Percentiles rank a stretch among this genome's conserved stretches.
Evolutionary conservation across 1,140 invertebrate genomes (phyloP).

Genomic region (Apis florea): DNA sequence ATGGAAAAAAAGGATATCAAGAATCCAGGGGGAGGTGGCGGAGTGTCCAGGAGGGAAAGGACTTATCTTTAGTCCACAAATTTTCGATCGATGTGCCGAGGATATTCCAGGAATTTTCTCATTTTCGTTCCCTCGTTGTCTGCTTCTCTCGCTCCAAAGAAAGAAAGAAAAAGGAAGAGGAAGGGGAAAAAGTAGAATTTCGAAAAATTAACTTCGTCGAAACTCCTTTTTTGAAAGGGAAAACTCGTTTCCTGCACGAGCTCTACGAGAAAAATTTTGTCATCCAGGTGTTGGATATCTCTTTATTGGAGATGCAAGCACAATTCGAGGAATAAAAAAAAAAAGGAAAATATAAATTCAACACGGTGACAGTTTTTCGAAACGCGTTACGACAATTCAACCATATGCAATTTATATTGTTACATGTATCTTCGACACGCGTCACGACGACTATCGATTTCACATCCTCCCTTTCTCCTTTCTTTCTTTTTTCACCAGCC

Average conservation of each 20-base stretch:
- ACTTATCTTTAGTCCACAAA: constrained; percentile 33
- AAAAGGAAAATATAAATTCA: neutral
- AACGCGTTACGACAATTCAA: neutral
- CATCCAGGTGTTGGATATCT: too few relatives aligned
- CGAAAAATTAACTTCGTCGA: neutral
- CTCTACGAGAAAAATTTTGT: neutral
- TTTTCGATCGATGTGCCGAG: constrained; percentile 27
- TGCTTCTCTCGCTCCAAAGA: neutral
- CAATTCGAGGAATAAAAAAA: too few relatives aligned
- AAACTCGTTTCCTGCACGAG: neutral
- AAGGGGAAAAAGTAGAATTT: constrained; percentile 6
- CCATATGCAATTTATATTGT: neutral
- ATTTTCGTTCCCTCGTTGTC: constrained; percentile 7
- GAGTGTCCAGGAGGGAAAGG: neutral
- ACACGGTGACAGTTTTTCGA: neutral
- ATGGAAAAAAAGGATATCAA: neutral
- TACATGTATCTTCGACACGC: neutral
- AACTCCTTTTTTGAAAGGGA: neutral
- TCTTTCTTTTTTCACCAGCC: neutral
- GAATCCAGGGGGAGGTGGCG: too few relatives aligned
- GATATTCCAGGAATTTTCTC: constrained; percentile 49
- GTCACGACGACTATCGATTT: constrained; percentile 47
- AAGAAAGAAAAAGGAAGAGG: neutral
- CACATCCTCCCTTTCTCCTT: neutral
- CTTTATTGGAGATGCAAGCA: too few relatives aligned